A percentile compares a stretch with the other conserved stretches of the same genome.
These are phyloP conservation scores for Eledona agricola DNA, from an alignment of 2,888 invertebrate species.

Conservation along the genomic window DNA sequence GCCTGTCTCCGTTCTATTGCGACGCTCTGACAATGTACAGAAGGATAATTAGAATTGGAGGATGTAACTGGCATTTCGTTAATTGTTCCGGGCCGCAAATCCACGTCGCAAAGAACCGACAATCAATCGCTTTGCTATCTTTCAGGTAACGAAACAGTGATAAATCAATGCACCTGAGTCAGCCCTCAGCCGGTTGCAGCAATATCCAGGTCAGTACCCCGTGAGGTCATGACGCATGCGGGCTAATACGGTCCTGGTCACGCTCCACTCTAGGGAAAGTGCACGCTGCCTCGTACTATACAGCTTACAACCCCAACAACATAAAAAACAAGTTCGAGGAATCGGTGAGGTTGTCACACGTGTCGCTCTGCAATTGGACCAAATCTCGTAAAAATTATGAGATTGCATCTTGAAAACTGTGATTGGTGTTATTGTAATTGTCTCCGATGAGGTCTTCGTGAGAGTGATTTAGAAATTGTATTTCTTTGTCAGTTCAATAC, in stretches of 20 bases:
- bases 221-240: conserved; percentile 57
- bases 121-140: conserved; percentile 3
- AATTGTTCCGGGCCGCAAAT: conserved; percentile 6
- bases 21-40: conserved; percentile 20
- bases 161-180: conserved; percentile 62
- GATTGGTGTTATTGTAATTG: too few relatives aligned
- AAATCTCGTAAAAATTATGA: too few relatives aligned
- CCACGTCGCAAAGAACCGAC: background rate
- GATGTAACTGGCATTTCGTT: conserved; percentile 3
- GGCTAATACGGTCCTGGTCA: conserved; percentile 45
- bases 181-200: conserved; percentile 48
- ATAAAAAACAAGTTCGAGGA: too few relatives aligned
- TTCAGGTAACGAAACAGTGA: conserved; percentile 39
- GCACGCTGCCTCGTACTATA: conserved; percentile 14
- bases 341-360: too few relatives aligned
- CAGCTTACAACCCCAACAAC: conserved; percentile 4
- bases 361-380: too few relatives aligned
- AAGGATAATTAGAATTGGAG: conserved; percentile 19
- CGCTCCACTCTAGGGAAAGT: conserved; percentile 41
- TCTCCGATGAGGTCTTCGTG: too few relatives aligned
- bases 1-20: conserved; percentile 11
- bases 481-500: too few relatives aligned
- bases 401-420: too few relatives aligned
- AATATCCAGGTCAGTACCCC: conserved; percentile 60
- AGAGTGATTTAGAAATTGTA: too few relatives aligned